phyloP scores from a whole-genome alignment of 2,113 vertebrate genomes.

The Ptychochromis oligacanthus region DNA sequence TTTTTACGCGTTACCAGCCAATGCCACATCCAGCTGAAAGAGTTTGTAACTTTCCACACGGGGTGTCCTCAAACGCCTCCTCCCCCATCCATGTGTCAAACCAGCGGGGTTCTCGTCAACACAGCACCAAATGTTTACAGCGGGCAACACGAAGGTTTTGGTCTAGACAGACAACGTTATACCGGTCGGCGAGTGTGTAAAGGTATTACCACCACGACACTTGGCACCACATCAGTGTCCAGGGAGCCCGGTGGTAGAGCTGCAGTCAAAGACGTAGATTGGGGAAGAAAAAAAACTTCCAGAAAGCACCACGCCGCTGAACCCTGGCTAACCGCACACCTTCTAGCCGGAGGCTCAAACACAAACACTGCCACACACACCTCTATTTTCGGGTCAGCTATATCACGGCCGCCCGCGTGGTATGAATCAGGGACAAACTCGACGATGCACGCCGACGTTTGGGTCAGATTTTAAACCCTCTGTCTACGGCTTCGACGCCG shows the following conservation, averaged over 20 bases:
- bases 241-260: not conserved
- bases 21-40: not conserved
- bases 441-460: too few relatives aligned
- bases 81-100: constrained; percentile 67
- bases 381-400: not conserved
- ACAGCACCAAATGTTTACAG: constrained; percentile 43
- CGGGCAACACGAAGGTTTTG: not conserved
- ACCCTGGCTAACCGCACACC: not conserved
- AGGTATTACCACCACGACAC: constrained; percentile 56
- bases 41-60: constrained; percentile 31
- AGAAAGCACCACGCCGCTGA: constrained; percentile 41
- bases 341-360: not conserved
- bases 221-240: constrained; percentile 19
- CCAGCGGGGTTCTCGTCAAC: constrained; percentile 44
- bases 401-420: not conserved
- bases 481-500: constrained; percentile 16
- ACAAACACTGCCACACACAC: not conserved
- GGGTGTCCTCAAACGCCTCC: constrained; percentile 31
- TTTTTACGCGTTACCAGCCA: not conserved
- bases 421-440: not conserved
- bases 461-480: not conserved
- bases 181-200: not conserved
- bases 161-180: not conserved
- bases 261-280: constrained; percentile 28
- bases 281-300: constrained; percentile 48